Evolutionary conservation across 2,797 vertebrate species (phyloP).

Genomic region (Myotis pilosus): DNA sequence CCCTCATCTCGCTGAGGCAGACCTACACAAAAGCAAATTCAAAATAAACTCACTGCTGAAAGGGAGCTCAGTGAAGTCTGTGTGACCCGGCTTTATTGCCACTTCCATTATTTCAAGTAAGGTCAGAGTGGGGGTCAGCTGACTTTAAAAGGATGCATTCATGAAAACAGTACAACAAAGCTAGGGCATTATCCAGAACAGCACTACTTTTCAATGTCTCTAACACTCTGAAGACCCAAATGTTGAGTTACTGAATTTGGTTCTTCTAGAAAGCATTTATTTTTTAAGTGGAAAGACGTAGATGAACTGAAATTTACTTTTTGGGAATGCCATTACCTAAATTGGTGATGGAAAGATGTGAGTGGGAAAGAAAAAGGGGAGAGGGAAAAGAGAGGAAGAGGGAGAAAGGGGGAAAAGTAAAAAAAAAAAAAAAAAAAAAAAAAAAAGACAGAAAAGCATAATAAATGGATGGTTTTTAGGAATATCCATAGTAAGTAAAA

Average conservation of each 20-base stretch:
- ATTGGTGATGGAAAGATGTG: not conserved
- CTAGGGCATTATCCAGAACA: not conserved
- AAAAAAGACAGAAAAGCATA: not conserved
- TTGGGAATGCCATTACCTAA: not conserved
- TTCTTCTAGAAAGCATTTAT: not conserved
- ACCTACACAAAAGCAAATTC: slow-evolving; percentile 67
- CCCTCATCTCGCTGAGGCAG: slow-evolving; percentile 81
- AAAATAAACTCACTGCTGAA: slow-evolving; percentile 41
- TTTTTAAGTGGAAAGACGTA: not conserved
- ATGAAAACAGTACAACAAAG: not conserved
- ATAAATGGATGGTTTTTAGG: slow-evolving; percentile 2
- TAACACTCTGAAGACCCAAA: not conserved
- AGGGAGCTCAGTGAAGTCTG: not conserved
- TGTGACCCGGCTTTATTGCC: not conserved
- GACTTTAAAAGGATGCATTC: slow-evolving; percentile 4
- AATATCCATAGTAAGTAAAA: not conserved
- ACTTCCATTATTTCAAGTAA: slow-evolving; percentile 24
- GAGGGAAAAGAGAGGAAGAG: not conserved
- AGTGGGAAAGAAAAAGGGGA: not conserved
- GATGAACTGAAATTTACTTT: not conserved
- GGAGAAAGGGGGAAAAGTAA: not conserved
- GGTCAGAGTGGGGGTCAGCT: not conserved
- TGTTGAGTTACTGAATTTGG: not conserved
- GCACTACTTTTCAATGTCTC: not conserved
- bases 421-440: slow-evolving; percentile 8